These are phyloP conservation scores for Cygnus buccinator DNA, from an alignment of 2,113 vertebrate species.

Conservation along the genomic window DNA sequence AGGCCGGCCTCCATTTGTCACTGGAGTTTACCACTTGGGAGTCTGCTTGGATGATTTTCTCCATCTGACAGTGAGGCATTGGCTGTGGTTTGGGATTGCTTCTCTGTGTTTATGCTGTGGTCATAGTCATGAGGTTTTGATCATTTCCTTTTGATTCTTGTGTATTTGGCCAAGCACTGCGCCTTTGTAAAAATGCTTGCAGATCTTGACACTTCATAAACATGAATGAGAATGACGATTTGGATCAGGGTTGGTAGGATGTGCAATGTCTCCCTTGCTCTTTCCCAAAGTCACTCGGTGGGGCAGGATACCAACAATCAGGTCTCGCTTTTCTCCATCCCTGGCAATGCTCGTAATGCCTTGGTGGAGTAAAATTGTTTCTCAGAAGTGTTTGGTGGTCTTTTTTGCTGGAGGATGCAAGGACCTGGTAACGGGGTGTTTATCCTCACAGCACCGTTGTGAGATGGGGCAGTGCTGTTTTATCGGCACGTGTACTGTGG, in stretches of 20 bases:
- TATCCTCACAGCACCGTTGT: neutral
- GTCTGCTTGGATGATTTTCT: constrained; percentile 19
- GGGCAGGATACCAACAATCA: neutral
- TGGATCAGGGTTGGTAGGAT: neutral
- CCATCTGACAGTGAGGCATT: constrained; percentile 11
- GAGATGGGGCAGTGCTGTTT: neutral
- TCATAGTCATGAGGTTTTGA: neutral
- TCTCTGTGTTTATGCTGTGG: constrained; percentile 9
- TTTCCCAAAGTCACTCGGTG: neutral
- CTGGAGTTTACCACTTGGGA: neutral
- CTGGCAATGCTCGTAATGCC: neutral
- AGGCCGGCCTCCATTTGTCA: constrained; percentile 11
- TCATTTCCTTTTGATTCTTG: constrained; percentile 5
- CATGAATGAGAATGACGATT: neutral
- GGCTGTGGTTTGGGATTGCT: neutral
- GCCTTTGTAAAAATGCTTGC: neutral
- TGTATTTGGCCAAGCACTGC: neutral
- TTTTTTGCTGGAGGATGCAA: neutral
- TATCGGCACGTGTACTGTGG: neutral
- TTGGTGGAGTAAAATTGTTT: neutral
- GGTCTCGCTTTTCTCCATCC: neutral
- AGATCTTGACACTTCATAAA: neutral
- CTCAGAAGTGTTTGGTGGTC: fast-evolving
- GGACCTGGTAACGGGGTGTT: neutral
- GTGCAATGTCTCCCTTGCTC: neutral